phyloP scores from a whole-genome alignment of 2,113 vertebrate genomes.

The Rhinichthys klamathensis region DNA sequence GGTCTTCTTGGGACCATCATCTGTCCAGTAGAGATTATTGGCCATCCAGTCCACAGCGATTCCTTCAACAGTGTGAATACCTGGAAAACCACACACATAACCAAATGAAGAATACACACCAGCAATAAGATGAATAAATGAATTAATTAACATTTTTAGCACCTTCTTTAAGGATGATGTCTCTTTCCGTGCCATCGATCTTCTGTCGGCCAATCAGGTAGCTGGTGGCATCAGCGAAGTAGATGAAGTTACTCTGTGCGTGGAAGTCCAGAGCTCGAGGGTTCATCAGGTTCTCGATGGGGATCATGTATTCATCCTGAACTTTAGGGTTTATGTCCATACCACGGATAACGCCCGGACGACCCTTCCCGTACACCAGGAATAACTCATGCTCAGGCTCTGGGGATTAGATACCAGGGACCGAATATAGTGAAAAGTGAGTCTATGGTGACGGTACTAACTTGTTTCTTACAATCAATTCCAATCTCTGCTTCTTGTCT shows the following conservation, averaged over 20 bases:
- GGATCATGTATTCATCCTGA: slow-evolving; percentile 97
- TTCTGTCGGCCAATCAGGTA: slow-evolving; percentile 96
- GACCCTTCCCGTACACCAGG: slow-evolving; percentile 95
- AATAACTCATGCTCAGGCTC: slow-evolving; percentile 95
- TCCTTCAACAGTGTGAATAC: slow-evolving; percentile 95
- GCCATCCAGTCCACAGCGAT: slow-evolving; percentile 99
- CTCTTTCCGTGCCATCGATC: slow-evolving; percentile 91
- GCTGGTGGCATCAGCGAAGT: slow-evolving; percentile 94
- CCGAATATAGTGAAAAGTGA: neutral
- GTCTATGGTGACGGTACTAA: neutral
- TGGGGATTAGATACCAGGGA: slow-evolving; percentile 59
- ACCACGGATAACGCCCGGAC: slow-evolving; percentile 91
- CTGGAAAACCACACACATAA: slow-evolving; percentile 65
- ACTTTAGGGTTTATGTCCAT: slow-evolving; percentile 98
- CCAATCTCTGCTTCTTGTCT: neutral
- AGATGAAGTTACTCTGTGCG: slow-evolving; percentile 91
- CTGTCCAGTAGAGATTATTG: slow-evolving; percentile 96
- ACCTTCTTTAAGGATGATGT: slow-evolving; percentile 95
- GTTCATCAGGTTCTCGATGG: slow-evolving; percentile 97
- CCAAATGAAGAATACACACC: neutral
- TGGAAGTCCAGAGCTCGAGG: slow-evolving; percentile 96
- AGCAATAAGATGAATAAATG: neutral
- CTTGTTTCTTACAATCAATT: neutral
- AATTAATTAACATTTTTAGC: neutral
- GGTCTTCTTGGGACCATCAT: slow-evolving; percentile 96